Evolutionary conservation across 2,888 invertebrate genomes (phyloP), one percentile per base, ranked within the genome.

Genomic region (Pogonocherus hispidulus): DNA sequence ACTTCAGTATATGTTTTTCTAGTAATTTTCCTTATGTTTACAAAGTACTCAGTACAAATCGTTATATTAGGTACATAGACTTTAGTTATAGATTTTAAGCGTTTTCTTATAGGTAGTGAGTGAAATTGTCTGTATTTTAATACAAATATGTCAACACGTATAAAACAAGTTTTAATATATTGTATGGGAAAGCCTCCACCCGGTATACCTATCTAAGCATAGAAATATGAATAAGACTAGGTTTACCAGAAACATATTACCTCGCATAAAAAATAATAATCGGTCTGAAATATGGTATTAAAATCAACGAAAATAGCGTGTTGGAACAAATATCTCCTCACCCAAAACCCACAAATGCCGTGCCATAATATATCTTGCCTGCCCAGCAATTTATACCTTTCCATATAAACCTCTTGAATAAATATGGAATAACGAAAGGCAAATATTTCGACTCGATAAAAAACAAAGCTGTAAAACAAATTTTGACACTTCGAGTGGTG

Each of bases 401-500:
- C 32, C 52, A 52, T 49, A 49, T 52, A 52, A 52, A 22, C 52
- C 32, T 20, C 18, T 14, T 18, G 32, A 52, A 52, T 52, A 52
- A 52, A 52, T 18, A 52, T 32, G 37, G 19, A 20, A 46, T 59
- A 47, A 47, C 47, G 44, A 19, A 59, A 57, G 23, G 44, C 46
- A 23, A 46, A 47, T 19, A 14, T 11, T 41, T 18, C 23, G 23
- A 27, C 11, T 16, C 16, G 57, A 46, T 32, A 59, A 59, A 54
- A 59, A 47, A 47, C 59, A 20, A 32, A 35, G 20, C 44, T 44
- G 22, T 59, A 19, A 59, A 59, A 20, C 19, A 49, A 59, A 47
- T 47, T 59, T 59, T 59, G 47, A 59, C 59, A 49, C 59, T 59
- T 35, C 18, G 27, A 23, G 47, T 19, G 47, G 19, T 27, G 47